These are phyloP conservation scores for Harmothoe impar DNA, from an alignment of 2,888 invertebrate genomes.

Conservation along the genomic window DNA sequence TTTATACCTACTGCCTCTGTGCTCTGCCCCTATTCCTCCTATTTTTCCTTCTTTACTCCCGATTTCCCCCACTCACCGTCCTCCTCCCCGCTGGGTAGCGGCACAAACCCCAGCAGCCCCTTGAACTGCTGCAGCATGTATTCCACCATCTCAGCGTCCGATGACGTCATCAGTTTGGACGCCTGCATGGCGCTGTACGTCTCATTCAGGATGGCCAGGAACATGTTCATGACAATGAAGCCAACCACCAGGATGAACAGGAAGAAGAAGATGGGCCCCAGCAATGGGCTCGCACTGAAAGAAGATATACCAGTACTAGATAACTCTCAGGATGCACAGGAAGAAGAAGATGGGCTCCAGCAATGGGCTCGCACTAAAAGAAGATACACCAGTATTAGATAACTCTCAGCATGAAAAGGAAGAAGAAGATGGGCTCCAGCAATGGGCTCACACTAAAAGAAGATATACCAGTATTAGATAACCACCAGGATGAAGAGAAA, in stretches of 20 bases:
- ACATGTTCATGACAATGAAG: constrained; percentile 79
- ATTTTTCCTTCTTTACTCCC: too few species aligned
- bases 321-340: constrained; percentile 70
- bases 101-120: constrained; percentile 6
- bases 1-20: too few species aligned
- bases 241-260: constrained; percentile 75
- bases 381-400: too few species aligned
- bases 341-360: constrained; percentile 72
- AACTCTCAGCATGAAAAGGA: too few species aligned
- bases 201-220: constrained; percentile 80
- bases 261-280: constrained; percentile 74
- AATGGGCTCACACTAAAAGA: too few species aligned
- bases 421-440: too few species aligned
- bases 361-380: neutral
- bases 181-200: constrained; percentile 62
- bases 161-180: constrained; percentile 64
- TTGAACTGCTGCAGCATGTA: constrained; percentile 75
- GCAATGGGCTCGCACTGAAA: constrained; percentile 66
- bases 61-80: constrained; percentile 63
- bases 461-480: too few species aligned
- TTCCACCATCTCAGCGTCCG: constrained; percentile 79
- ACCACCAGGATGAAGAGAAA: too few species aligned
- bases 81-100: neutral
- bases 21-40: too few species aligned
- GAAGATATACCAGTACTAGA: neutral